phyloP scores from a whole-genome alignment of 2,888 invertebrate genomes.

The Caenorhabditis sp. region DNA sequence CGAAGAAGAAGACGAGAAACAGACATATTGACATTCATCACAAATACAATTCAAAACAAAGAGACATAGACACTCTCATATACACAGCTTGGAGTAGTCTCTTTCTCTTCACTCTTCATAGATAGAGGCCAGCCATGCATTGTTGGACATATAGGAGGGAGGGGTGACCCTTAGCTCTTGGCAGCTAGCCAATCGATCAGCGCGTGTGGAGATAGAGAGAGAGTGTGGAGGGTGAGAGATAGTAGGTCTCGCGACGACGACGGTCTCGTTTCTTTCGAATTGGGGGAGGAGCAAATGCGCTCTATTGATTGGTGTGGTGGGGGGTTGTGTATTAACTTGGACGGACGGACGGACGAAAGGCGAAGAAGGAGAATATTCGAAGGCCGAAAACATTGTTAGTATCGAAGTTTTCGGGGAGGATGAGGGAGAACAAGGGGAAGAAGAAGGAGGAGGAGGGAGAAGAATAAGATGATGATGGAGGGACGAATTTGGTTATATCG shows the following conservation, averaged over 20 bases:
- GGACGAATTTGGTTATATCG: not conserved
- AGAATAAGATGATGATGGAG: not conserved
- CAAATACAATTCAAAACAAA: not conserved
- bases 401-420: not conserved
- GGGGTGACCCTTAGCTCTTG: slow-evolving; percentile 1
- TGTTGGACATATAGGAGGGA: not conserved
- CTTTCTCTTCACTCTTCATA: not conserved
- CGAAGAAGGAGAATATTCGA: slow-evolving; percentile 15
- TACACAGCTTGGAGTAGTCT: not conserved
- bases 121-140: slow-evolving; percentile 1
- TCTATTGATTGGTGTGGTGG: not conserved
- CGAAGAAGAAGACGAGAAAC: not conserved
- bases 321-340: not conserved
- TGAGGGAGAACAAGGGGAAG: not conserved
- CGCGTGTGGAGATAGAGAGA: not conserved
- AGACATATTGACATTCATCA: not conserved
- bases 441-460: not conserved
- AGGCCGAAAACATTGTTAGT: slow-evolving; percentile 1
- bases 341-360: slow-evolving; percentile 5
- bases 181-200: slow-evolving; percentile 1
- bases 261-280: not conserved
- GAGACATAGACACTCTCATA: slow-evolving; percentile 1
- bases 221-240: too few species aligned
- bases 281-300: not conserved
- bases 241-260: not conserved